Percentiles rank a stretch among this genome's conserved stretches.
Conservation (phyloP, 2,797 vertebrate genomes). For the Balearica regulorum region DNA sequence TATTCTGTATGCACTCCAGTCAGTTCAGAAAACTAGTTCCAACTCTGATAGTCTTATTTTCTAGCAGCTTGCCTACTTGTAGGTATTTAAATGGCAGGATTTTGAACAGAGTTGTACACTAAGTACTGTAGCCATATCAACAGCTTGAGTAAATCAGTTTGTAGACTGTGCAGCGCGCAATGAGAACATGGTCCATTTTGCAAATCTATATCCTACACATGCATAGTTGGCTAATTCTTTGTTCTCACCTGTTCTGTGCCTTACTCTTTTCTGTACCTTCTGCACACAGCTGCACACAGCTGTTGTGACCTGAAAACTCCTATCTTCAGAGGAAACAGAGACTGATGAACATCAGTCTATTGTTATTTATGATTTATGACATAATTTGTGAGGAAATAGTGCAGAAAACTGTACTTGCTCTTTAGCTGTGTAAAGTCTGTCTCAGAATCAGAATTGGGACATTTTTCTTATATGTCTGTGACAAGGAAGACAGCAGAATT, state of each 20-base stretch:
- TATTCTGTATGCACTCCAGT: neutral
- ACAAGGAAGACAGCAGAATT: neutral
- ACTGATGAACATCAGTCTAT: neutral
- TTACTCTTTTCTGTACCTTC: neutral
- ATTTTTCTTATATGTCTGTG: neutral
- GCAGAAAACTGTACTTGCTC: neutral
- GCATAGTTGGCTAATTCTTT: neutral
- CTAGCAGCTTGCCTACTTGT: neutral
- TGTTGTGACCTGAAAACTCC: neutral
- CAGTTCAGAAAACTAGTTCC: neutral
- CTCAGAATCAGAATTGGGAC: neutral
- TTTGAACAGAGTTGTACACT: neutral
- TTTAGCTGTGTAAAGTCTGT: neutral
- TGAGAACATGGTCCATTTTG: neutral
- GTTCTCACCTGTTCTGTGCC: rapidly evolving
- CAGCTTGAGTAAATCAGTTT: neutral
- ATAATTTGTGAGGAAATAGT: slow-evolving; percentile 15
- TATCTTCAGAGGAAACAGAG: neutral
- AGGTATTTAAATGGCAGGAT: neutral
- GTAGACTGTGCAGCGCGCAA: neutral
- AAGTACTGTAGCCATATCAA: neutral
- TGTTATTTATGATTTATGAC: slow-evolving; percentile 5
- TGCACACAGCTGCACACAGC: neutral
- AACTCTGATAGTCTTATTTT: neutral
- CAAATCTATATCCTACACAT: neutral